These are phyloP conservation scores for Gambusia affinis DNA, from an alignment of 2,113 vertebrate genomes.

Conservation along the genomic window DNA sequence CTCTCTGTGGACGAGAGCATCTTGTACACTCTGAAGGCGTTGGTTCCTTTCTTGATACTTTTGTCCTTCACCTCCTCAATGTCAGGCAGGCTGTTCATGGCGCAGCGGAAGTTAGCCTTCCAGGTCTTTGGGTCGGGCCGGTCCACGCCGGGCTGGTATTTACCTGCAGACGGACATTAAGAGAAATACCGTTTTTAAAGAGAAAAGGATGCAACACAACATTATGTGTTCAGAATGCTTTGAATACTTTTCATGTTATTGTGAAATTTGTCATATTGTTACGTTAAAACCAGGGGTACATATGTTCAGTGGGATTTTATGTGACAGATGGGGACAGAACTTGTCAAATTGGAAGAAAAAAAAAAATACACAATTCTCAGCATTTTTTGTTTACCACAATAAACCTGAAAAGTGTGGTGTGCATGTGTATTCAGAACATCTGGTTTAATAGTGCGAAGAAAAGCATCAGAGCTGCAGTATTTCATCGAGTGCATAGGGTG, in stretches of 20 bases:
- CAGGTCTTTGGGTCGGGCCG: conserved; percentile 95
- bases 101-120: conserved; percentile 99
- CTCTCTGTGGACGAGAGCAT: conserved; percentile 92
- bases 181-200: neutral
- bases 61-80: conserved; percentile 95
- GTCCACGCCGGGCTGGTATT: conserved; percentile 86
- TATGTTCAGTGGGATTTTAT: neutral
- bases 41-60: conserved; percentile 97
- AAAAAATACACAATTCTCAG: neutral
- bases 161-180: conserved; percentile 76
- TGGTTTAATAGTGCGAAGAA: too few species aligned
- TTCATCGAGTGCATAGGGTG: too few species aligned
- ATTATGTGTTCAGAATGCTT: neutral
- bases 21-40: conserved; percentile 96
- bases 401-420: neutral
- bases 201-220: too few species aligned
- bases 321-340: neutral
- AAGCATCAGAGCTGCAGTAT: too few species aligned
- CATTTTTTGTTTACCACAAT: neutral
- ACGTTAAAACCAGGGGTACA: neutral
- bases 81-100: conserved; percentile 97
- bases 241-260: neutral
- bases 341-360: too few species aligned
- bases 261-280: neutral
- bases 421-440: too few species aligned